A percentile compares a stretch with the other conserved stretches of the same genome.
phyloP scores from a whole-genome alignment of 2,888 invertebrate genomes.

The Lithophane semibrunnea region DNA sequence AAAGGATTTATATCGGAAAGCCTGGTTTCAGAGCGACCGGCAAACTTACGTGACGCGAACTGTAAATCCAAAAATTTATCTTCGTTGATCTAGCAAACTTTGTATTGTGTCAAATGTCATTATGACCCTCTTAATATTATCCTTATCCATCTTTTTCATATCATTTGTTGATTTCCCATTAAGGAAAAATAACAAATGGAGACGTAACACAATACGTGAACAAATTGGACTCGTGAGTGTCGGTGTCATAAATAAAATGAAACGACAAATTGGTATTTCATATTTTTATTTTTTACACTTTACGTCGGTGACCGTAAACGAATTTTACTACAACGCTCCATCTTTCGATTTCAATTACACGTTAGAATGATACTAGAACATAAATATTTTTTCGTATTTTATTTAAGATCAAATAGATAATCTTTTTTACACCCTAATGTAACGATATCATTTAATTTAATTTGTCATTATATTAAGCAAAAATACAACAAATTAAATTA shows the following conservation, averaged over 20 bases:
- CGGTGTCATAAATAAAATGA: constrained; percentile 72
- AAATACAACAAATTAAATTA: constrained; percentile 90
- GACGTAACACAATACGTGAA: constrained; percentile 32
- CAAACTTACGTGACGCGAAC: not conserved
- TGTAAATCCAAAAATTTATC: not conserved
- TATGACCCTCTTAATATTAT: too few species aligned
- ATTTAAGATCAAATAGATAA: constrained; percentile 90
- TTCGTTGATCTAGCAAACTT: not conserved
- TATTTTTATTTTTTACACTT: constrained; percentile 90
- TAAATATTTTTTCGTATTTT: constrained; percentile 90
- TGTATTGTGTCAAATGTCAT: too few species aligned
- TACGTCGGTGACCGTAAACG: constrained; percentile 90
- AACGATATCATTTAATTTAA: constrained; percentile 90
- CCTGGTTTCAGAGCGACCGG: not conserved
- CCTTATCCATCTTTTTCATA: not conserved
- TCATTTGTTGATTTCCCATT: not conserved
- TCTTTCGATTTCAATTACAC: constrained; percentile 86
- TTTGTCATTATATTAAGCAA: constrained; percentile 89
- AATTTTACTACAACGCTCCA: constrained; percentile 90
- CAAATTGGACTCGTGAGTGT: constrained; percentile 33
- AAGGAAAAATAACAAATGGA: constrained; percentile 22
- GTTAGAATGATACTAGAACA: constrained; percentile 90
- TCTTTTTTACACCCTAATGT: constrained; percentile 90
- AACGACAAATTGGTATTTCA: constrained; percentile 86
- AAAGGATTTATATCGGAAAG: not conserved